Conservation (phyloP, 2,888 invertebrate species). For the Leucophora obtusa region DNA sequence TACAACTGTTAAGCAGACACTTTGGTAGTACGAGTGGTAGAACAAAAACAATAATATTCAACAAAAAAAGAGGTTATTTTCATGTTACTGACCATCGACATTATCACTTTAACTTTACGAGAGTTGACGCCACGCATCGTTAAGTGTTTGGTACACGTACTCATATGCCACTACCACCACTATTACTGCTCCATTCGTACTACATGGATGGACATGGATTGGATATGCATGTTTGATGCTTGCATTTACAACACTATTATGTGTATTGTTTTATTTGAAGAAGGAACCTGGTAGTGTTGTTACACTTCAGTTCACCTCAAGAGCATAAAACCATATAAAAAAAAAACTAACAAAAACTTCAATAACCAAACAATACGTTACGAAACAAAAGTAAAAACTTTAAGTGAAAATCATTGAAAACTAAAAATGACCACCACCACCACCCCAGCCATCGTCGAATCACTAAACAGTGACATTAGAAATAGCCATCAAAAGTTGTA, state of each 20-base stretch:
- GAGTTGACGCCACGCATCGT: constrained; percentile 52
- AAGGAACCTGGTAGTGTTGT: constrained; percentile 51
- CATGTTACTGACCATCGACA: constrained; percentile 54
- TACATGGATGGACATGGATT: background rate
- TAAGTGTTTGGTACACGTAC: constrained; percentile 26
- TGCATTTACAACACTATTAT: background rate
- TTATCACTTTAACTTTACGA: constrained; percentile 46
- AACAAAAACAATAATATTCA: constrained; percentile 14
- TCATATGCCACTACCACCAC: background rate
- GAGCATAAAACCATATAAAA: constrained; percentile 32
- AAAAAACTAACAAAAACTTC: constrained; percentile 1
- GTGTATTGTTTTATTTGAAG: constrained; percentile 2
- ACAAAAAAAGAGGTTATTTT: constrained; percentile 8
- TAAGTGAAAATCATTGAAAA: constrained; percentile 60
- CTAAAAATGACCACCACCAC: constrained; percentile 56
- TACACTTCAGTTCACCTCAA: constrained; percentile 59
- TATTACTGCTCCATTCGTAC: background rate
- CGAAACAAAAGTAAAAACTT: constrained; percentile 29
- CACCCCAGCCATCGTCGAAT: too few relatives aligned
- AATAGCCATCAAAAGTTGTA: constrained; percentile 26
- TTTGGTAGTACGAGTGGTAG: constrained; percentile 1
- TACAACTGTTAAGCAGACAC: constrained; percentile 22
- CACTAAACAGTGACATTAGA: constrained; percentile 34
- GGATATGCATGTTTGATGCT: background rate
- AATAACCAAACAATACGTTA: constrained; percentile 28